Percentiles rank a stretch among this genome's conserved stretches.
Evolutionary conservation across 2,888 invertebrate genomes (phyloP).

Genomic region (Bunonema sp.): DNA sequence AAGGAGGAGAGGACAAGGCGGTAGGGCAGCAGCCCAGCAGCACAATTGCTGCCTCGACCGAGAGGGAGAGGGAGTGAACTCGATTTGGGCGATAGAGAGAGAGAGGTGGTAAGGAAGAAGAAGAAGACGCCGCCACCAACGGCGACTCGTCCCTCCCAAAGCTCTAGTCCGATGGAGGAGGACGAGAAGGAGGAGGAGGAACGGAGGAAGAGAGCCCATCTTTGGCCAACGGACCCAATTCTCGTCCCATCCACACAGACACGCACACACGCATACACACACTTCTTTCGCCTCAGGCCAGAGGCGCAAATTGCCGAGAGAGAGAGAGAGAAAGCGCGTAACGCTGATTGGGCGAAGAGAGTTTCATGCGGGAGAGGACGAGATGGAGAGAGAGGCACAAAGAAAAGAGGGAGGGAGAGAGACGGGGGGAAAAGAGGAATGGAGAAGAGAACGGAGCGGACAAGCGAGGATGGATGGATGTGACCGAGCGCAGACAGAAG

Average conservation of each 20-base stretch:
- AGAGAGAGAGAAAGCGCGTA: neutral
- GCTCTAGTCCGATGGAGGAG: neutral
- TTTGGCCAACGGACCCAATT: neutral
- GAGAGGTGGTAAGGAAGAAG: constrained; percentile 3
- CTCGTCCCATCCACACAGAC: neutral
- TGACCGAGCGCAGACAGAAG: too few relatives aligned
- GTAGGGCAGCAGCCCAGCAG: neutral
- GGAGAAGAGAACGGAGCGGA: neutral
- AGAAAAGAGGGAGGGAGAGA: constrained; percentile 2
- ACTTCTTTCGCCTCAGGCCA: too few relatives aligned
- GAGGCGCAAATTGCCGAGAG: too few relatives aligned
- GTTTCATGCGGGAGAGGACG: neutral
- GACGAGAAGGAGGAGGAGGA: neutral
- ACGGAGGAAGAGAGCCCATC: neutral
- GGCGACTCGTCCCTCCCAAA: neutral
- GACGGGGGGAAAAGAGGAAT: constrained; percentile 1
- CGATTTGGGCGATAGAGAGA: neutral
- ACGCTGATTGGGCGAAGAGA: neutral
- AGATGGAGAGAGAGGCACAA: neutral
- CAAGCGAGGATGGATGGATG: too few relatives aligned
- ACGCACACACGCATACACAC: neutral
- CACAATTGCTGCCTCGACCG: neutral
- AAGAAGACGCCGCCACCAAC: neutral
- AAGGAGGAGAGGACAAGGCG: neutral
- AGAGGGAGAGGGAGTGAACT: constrained; percentile 1